phyloP scores from a whole-genome alignment of 2,113 vertebrate genomes.

The Lophius piscatorius region DNA sequence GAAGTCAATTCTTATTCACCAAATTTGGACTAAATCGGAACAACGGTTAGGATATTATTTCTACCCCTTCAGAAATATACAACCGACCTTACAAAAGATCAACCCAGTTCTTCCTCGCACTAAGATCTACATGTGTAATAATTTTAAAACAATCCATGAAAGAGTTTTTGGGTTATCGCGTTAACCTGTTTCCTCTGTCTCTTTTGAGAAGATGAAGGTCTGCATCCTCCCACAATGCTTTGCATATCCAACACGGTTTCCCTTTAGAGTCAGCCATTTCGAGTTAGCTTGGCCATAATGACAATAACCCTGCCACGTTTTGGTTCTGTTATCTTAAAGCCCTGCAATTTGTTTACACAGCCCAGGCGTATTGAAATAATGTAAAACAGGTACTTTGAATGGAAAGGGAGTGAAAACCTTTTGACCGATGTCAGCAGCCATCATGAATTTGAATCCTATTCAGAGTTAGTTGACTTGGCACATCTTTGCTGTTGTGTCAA shows the following conservation, averaged over 20 bases:
- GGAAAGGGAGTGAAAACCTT: slow-evolving; percentile 37
- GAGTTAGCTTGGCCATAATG: slow-evolving; percentile 63
- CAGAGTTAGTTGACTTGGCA: slow-evolving; percentile 69
- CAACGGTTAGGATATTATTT: no score
- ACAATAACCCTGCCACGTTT: slow-evolving; percentile 37
- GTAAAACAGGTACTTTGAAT: slow-evolving; percentile 76
- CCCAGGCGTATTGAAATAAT: slow-evolving; percentile 42
- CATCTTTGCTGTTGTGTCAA: slow-evolving; percentile 51
- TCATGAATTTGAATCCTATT: slow-evolving; percentile 59
- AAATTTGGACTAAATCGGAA: no score
- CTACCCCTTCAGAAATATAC: no score
- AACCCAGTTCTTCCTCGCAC: no score
- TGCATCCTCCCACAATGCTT: slow-evolving; percentile 33
- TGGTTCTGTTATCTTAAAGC: slow-evolving; percentile 75
- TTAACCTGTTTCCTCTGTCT: background rate
- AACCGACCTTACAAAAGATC: no score
- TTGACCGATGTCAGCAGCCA: slow-evolving; percentile 54
- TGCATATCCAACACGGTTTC: slow-evolving; percentile 62
- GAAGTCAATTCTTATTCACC: no score
- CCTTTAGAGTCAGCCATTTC: slow-evolving; percentile 53
- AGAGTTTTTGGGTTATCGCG: no score
- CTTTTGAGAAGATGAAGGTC: slow-evolving; percentile 1
- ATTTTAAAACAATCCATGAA: no score
- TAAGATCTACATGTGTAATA: no score
- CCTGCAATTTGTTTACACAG: slow-evolving; percentile 65